Base-by-base conservation (phyloP, 2,113 vertebrate genomes). In the Forbesichthys papilliferus region DNA sequence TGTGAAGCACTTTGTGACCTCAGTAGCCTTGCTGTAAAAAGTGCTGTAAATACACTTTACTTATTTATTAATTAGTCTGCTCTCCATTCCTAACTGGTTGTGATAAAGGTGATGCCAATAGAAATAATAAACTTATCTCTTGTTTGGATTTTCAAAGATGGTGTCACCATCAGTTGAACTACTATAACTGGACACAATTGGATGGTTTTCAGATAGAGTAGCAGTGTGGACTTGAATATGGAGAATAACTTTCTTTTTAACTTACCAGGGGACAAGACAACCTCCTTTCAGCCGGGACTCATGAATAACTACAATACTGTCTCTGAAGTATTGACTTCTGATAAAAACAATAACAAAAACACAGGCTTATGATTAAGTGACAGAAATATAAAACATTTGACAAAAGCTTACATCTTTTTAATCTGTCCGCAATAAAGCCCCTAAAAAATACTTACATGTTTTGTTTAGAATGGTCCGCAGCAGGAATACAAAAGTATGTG, bases 191-290 rank as follows among this genome's bases (percentile, higher is more conserved):
- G 36, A 42, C 36, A 42, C 36, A 42, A 42, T 2, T 42, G 3
- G 36, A 42, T 4, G 36, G 36, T 42, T 42, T 42, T 42, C 36
- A 20, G 20, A 20, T 20, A 20, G 20, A 42, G 4, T 42, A 42
- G 36, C 36, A 42, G 36, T 5, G 36, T 42, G 36, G 36, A 42
- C 1, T 1, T 42, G 36, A 42, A 42, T 12, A 12, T 51, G 9
- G 11, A 51, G 49, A 18, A 11, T 58, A 8, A 58, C 5, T 16
- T 14, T 34, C 18, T 34, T 70, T 34, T 69, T 36, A 13, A 20
- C 88, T 90, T 92, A 97, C 96, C 96, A 97, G 85, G 97, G 96
- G 47, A 98, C 96, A 0, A 98, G 93, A 78, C 95, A 96, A 84
- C 95, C 93, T 42, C 95, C 93, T 66, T 87, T 90, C 71, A 96